A percentile compares a stretch with the other conserved stretches of the same genome.
Evolutionary conservation across 2,888 invertebrate genomes (phyloP).

Genomic region (Lithophane ornitopus): DNA sequence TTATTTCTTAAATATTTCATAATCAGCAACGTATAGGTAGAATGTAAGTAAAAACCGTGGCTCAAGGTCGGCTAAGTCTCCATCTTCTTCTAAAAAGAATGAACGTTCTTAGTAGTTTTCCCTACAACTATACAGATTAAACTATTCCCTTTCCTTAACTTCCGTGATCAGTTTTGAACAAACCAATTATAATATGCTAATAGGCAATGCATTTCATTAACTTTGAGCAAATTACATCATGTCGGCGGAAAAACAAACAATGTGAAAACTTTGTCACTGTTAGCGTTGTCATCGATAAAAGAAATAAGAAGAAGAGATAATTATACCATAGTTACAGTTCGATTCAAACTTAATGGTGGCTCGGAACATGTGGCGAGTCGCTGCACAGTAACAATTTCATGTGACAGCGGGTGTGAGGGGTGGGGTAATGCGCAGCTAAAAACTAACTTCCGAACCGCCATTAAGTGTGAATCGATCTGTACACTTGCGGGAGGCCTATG

Average conservation of each 20-base stretch:
- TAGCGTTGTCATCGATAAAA: not conserved
- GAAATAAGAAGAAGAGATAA: not conserved
- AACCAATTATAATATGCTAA: slow-evolving; percentile 48
- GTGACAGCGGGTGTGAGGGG: too few relatives aligned
- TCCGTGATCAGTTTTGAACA: not conserved
- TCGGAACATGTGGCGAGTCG: too few relatives aligned
- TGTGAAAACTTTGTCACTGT: not conserved
- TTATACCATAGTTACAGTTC: not conserved
- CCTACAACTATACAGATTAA: not conserved
- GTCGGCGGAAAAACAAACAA: not conserved
- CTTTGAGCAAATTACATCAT: not conserved
- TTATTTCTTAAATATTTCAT: slow-evolving; percentile 2
- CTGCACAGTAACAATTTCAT: too few relatives aligned
- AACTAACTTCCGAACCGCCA: too few relatives aligned
- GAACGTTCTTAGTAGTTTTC: not conserved
- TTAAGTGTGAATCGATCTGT: too few relatives aligned
- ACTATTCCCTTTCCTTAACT: not conserved
- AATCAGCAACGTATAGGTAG: not conserved
- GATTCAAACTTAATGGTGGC: too few relatives aligned
- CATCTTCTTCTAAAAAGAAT: not conserved
- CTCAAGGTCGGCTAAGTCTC: not conserved
- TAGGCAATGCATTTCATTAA: slow-evolving; percentile 45
- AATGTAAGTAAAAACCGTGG: not conserved
- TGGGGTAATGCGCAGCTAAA: too few relatives aligned
- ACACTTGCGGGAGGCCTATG: not conserved